These are phyloP conservation scores for Seira sanloemensis DNA, from an alignment of 2,888 invertebrate species.

Conservation along the genomic window DNA sequence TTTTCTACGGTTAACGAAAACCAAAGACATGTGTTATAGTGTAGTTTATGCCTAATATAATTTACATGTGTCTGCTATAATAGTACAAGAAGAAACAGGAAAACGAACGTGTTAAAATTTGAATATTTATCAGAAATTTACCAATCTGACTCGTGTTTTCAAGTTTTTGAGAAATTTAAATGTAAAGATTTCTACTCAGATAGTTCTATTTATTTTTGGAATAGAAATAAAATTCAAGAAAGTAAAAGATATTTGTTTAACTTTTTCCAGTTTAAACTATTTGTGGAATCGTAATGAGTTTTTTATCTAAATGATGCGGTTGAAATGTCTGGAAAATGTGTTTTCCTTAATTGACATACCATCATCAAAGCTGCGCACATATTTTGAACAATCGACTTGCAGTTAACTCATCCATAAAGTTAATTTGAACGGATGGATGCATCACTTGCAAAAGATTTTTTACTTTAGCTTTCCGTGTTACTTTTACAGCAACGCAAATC, in stretches of 20 bases:
- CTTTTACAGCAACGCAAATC: no score
- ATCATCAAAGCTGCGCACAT: neutral
- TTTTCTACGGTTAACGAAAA: neutral
- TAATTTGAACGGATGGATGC: neutral
- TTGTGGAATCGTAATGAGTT: constrained; percentile 4
- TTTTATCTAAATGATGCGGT: neutral
- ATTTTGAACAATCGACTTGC: neutral
- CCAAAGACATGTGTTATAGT: neutral
- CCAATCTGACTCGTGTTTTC: no score
- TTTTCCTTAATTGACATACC: no score
- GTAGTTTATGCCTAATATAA: neutral
- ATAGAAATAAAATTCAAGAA: no score
- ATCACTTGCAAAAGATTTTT: neutral
- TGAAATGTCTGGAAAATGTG: no score
- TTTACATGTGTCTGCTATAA: neutral
- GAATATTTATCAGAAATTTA: no score
- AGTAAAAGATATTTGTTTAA: no score
- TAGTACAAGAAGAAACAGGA: neutral
- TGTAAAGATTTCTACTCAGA: no score
- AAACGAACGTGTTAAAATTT: neutral
- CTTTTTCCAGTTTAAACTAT: no score
- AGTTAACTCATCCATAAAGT: neutral
- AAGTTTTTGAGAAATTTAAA: no score
- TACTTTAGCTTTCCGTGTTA: no score
- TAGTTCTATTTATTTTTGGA: no score